A percentile compares a stretch with the other conserved stretches of the same genome.
Conservation (phyloP, 2,797 vertebrate species). For the Aeoliscus strigatus region DNA sequence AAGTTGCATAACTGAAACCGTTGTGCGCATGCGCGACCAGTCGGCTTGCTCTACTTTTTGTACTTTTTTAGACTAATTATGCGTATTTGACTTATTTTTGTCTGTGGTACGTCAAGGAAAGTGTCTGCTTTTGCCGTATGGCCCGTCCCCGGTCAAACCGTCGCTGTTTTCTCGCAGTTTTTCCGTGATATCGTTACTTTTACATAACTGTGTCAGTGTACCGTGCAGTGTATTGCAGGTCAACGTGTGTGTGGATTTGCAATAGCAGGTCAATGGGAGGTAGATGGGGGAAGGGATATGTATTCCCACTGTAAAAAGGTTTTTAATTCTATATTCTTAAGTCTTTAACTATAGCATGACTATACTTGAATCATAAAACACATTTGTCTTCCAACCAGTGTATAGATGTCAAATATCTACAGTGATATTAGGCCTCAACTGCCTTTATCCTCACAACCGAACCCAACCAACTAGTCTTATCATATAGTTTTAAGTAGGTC, state of each 20-base stretch:
- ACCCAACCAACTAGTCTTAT: too few species aligned
- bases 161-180: not conserved
- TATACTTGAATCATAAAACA: too few species aligned
- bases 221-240: conserved; percentile 71
- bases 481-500: not conserved
- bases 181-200: conserved; percentile 40
- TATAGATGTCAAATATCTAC: too few species aligned
- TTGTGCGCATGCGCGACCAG: conserved; percentile 62
- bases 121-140: rapidly evolving
- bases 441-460: not conserved
- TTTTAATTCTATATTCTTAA: too few species aligned
- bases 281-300: conserved; percentile 35
- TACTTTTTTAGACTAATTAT: conserved; percentile 26
- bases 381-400: too few species aligned
- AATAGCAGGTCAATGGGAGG: conserved; percentile 64
- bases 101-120: rapidly evolving
- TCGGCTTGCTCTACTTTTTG: conserved; percentile 42
- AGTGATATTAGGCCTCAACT: too few species aligned
- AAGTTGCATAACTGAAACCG: conserved; percentile 57
- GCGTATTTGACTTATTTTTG: not conserved
- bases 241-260: conserved; percentile 68
- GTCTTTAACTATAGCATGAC: too few species aligned
- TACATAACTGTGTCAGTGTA: conserved; percentile 79
- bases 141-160: rapidly evolving
- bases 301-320: not conserved